Base-by-base conservation (phyloP, 2,797 vertebrate species). In the Phyllotis vaccarum region DNA sequence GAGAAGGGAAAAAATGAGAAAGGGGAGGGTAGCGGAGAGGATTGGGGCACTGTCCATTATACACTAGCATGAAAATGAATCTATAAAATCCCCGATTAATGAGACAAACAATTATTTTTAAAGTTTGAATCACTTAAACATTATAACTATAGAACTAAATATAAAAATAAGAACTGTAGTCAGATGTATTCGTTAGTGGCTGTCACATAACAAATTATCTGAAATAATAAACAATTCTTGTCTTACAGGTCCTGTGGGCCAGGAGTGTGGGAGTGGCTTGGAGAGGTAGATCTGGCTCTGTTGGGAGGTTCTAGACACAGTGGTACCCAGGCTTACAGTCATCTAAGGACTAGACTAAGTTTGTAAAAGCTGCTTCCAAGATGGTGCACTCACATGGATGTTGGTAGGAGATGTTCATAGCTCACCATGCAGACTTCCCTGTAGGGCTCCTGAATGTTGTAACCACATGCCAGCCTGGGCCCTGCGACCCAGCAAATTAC, bases 91-190 rank as follows among this genome's bases (percentile, higher is more conserved):
- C 46, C 62, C 3, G 4, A n/a, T 68, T 46, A 86, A 10, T 27
- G 21, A 66, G 29, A 66, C 10, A 85, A 49, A 52, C 31, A 68
- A 43, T 11, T 46, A 31, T 70, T 70, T 64, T 52, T 24, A 52
- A 68, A 24, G 31, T 68, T 17, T 54, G 64, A 70, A 70, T 37
- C 49, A 62, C n/a, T 76, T 90, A 58, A 37, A 81, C 37, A 46
- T 74, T 68, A 56, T n/a, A 75, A 89, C 79, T 62, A 62, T 2
- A 76, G 64, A 85, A 54, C 49, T 37, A 94, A 92, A 91, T 85
- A 24, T 46, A 37, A 83, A 83, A 83, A 89, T 52, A 80, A 95
- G 52, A 31, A 64, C 31, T 78, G 64, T 3, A 94, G 49, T n/a
- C 78, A 56, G 40, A 21, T 52, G 6, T 79, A 81, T 88, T 52